Evolutionary conservation across 2,888 invertebrate species (phyloP).

Genomic region (Cylindroiulus punctatus): DNA sequence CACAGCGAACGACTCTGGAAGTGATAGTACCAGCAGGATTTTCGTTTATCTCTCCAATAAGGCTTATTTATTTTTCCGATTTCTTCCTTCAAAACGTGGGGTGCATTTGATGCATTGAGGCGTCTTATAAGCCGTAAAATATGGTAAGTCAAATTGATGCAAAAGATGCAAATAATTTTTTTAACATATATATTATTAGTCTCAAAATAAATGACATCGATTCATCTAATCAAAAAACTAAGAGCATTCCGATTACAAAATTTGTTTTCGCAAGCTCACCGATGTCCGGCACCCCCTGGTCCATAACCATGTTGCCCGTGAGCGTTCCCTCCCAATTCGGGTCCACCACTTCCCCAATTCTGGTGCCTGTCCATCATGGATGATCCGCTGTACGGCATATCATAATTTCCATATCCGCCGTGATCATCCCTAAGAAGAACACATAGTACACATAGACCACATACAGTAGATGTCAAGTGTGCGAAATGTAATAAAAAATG

Average conservation of each 20-base stretch:
- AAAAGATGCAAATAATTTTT: too few species aligned
- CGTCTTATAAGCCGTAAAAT: too few species aligned
- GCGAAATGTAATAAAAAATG: too few species aligned
- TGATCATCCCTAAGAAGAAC: slow-evolving; percentile 61
- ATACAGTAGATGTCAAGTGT: too few species aligned
- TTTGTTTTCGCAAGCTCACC: neutral
- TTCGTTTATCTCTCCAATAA: too few species aligned
- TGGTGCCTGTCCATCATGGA: slow-evolving; percentile 51
- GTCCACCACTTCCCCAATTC: slow-evolving; percentile 52
- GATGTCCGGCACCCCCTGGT: slow-evolving; percentile 59
- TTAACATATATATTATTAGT: too few species aligned
- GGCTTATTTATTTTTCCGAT: too few species aligned
- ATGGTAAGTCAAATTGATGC: too few species aligned
- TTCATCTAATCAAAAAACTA: neutral
- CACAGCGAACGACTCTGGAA: too few species aligned
- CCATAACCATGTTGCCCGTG: slow-evolving; percentile 60
- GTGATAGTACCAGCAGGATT: too few species aligned
- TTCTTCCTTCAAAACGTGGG: too few species aligned
- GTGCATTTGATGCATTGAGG: too few species aligned
- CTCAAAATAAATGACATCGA: neutral
- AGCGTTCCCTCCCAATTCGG: slow-evolving; percentile 44
- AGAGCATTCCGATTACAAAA: neutral
- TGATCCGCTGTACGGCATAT: slow-evolving; percentile 5
- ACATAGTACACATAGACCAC: neutral
- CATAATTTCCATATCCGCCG: slow-evolving; percentile 55